A percentile compares a stretch with the other conserved stretches of the same genome.
phyloP scores from a whole-genome alignment of 2,797 vertebrate species.

The Capromys pilorides region DNA sequence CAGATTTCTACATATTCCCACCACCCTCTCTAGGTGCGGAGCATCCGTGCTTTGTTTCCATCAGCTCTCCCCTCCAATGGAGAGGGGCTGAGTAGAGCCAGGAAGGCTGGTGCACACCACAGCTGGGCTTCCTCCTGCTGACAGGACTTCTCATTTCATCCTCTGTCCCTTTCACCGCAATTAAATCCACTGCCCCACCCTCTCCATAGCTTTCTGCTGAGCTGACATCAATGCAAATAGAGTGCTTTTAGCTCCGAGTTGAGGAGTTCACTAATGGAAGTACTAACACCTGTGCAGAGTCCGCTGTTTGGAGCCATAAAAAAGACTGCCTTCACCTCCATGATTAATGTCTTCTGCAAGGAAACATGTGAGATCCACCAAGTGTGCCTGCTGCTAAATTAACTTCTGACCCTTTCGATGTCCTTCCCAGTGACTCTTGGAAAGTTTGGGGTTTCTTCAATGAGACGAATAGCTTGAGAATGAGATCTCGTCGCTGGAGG shows the following conservation, averaged over 20 bases:
- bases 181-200: slow-evolving; percentile 16
- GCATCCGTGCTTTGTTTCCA: too few species aligned
- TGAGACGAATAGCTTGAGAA: slow-evolving; percentile 66
- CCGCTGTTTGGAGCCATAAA: slow-evolving; percentile 51
- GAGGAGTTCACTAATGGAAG: slow-evolving; percentile 68
- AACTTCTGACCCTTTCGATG: slow-evolving; percentile 73
- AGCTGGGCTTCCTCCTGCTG: background rate
- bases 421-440: slow-evolving; percentile 66
- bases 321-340: slow-evolving; percentile 65
- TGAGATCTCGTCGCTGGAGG: background rate
- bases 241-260: slow-evolving; percentile 54
- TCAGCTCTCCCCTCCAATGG: background rate
- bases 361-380: slow-evolving; percentile 61
- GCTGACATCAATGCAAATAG: background rate
- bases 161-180: background rate
- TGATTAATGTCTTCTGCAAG: slow-evolving; percentile 77
- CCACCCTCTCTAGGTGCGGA: background rate
- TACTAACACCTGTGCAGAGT: slow-evolving; percentile 54
- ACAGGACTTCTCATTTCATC: background rate
- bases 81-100: background rate
- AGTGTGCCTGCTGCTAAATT: slow-evolving; percentile 68
- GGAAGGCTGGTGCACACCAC: background rate
- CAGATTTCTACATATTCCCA: background rate
- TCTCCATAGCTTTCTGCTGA: background rate
- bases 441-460: slow-evolving; percentile 69